These are phyloP conservation scores for Callionymus lyra DNA, from an alignment of 2,113 vertebrate genomes.

Conservation along the genomic window DNA sequence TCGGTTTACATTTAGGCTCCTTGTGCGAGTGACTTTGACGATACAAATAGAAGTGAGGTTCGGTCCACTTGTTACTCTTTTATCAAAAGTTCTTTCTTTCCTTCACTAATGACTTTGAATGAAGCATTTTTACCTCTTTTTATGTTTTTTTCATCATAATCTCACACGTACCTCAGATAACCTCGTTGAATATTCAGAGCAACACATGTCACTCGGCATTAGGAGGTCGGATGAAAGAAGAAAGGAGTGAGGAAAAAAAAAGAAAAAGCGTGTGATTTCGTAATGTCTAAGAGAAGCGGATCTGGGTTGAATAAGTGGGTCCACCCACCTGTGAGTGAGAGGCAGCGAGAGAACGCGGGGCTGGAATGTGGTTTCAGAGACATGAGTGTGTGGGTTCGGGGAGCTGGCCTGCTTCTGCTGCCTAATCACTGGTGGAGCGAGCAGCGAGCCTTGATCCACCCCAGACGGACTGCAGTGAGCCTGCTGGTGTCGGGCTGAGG, in stretches of 20 bases:
- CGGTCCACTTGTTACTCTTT: too few relatives aligned
- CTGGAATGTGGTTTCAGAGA: conserved; percentile 63
- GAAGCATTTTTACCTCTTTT: neutral
- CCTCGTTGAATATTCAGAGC: too few relatives aligned
- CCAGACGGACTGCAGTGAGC: conserved; percentile 58
- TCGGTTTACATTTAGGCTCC: too few relatives aligned
- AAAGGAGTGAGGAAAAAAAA: conserved; percentile 20
- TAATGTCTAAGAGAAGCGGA: conserved; percentile 64
- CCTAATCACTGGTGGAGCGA: conserved; percentile 62
- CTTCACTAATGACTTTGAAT: conserved; percentile 19
- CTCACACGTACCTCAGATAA: too few relatives aligned
- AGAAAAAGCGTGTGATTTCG: conserved; percentile 53
- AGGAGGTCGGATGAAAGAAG: conserved; percentile 28
- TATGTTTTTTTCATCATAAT: too few relatives aligned
- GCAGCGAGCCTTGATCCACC: conserved; percentile 65
- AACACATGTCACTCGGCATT: conserved; percentile 26
- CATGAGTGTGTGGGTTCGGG: conserved; percentile 72
- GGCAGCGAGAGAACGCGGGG: conserved; percentile 55
- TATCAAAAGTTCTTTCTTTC: too few relatives aligned
- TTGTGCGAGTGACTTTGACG: too few relatives aligned
- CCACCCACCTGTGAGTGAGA: conserved; percentile 71
- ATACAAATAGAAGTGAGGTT: too few relatives aligned
- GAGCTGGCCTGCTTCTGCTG: conserved; percentile 60
- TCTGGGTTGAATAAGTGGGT: conserved; percentile 71
- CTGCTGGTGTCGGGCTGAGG: conserved; percentile 27